Conservation (phyloP, 2,113 vertebrate genomes). For the Dicaeum eximium region DNA sequence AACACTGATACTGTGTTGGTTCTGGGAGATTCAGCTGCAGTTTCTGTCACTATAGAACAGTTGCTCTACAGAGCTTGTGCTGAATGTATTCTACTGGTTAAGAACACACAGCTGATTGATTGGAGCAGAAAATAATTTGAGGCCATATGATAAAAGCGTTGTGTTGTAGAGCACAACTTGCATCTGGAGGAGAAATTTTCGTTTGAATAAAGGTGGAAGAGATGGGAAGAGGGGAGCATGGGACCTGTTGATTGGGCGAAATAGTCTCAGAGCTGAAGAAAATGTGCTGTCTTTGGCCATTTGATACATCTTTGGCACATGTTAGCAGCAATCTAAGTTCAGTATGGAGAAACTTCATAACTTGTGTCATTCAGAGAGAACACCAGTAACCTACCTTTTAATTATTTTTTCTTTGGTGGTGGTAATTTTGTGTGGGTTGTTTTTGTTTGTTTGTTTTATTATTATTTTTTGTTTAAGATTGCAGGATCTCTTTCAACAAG, state of each 20-base stretch:
- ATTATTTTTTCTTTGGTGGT: neutral
- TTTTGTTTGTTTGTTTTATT: neutral
- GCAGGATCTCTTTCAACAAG: conserved; percentile 95
- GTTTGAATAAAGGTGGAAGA: neutral
- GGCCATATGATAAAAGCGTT: neutral
- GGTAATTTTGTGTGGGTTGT: neutral
- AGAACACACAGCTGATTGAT: neutral
- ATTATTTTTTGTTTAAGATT: conserved; percentile 71
- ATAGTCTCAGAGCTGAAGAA: neutral
- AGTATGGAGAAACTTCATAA: neutral
- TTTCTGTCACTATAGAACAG: neutral
- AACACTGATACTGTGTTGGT: neutral
- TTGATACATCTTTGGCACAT: neutral
- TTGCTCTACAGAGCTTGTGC: neutral
- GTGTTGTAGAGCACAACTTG: neutral
- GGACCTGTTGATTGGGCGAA: neutral
- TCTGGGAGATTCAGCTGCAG: neutral
- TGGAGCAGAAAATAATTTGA: neutral
- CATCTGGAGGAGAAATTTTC: neutral
- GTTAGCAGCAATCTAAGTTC: neutral
- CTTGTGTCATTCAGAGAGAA: neutral
- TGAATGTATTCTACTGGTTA: neutral
- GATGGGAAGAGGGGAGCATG: neutral
- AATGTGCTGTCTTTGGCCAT: neutral
- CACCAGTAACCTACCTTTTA: neutral